Evolutionary conservation across 2,113 vertebrate genomes (phyloP), one percentile per base, ranked within the genome.

Genomic region (Melanerpes formicivorus): DNA sequence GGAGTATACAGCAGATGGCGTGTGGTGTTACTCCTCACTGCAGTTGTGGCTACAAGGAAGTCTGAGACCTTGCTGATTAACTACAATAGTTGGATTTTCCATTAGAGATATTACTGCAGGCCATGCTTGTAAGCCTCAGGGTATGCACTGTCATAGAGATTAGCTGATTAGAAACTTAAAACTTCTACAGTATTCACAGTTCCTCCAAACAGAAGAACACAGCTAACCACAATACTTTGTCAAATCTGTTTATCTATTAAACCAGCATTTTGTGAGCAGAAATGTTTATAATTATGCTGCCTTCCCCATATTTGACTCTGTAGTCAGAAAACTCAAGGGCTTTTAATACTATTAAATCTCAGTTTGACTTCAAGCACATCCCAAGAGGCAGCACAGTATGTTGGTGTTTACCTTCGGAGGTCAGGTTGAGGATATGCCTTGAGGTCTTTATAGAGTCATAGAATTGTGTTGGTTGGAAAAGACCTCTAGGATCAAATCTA

Each of bases 1-100:
- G 3, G 32, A 82, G 3, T 16, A 44, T 71, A 77, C 90, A 94
- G 89, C 75, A 96, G 87, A 79, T 94, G 92, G 88, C 25, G 11
- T 71, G 54, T 84, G 42, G 74, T 88, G 71, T 58, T 59, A 58
- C 29, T 59, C 62, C 18, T 80, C 64, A 37, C 50, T 55, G 37
- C 48, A 25, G 2, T 26, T 87, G 79, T 65, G 59, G 26, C 70
- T 72, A 44, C 16, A 26, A 71, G 52, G 62, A 62, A 87, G 60
- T 18, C n/a, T 46, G 62, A 64, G 40, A 69, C 52, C 37, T 74
- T 65, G 65, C 60, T 91, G 74, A 26, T 76, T 46, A 70, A n/a
- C 44, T 87, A 60, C 69, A 84, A 64, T 19, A 64, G 26, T 50
- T 64, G 25, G 55, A 14, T 77, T 87, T 93, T 70, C 37, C 37